Conservation (phyloP, 1,140 invertebrate genomes). For the Lutraria rhynchaena region DNA sequence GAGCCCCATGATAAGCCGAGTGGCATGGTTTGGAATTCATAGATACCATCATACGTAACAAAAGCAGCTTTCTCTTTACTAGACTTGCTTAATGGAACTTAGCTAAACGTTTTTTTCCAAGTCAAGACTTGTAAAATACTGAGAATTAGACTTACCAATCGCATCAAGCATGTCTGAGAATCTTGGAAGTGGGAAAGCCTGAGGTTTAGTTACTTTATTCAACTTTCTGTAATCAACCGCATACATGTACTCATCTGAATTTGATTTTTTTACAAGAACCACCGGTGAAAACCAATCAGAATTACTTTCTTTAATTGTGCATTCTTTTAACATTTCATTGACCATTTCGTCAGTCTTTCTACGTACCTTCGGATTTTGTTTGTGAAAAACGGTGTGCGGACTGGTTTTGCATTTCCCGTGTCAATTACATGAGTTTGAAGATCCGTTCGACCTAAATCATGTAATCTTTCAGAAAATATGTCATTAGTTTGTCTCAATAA, state of each 20-base stretch:
- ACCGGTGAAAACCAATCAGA: conserved; percentile 59
- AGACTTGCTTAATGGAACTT: conserved; percentile 39
- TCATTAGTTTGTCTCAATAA: conserved; percentile 21
- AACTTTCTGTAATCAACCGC: conserved; percentile 64
- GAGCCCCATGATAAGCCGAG: conserved; percentile 79
- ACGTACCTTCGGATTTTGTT: conserved; percentile 13
- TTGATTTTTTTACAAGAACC: conserved; percentile 53
- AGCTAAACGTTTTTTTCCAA: conserved; percentile 40
- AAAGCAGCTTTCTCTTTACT: conserved; percentile 29
- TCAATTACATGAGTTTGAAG: conserved; percentile 15
- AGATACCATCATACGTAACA: conserved; percentile 43
- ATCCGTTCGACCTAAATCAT: conserved; percentile 36
- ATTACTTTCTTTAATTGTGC: conserved; percentile 24
- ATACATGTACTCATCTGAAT: conserved; percentile 56
- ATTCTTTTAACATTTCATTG: conserved; percentile 30
- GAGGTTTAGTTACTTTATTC: conserved; percentile 39
- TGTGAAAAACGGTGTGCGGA: conserved; percentile 7
- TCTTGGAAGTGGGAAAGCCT: conserved; percentile 46
- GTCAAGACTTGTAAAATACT: conserved; percentile 52
- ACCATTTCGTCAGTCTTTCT: conserved; percentile 39
- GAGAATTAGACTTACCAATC: conserved; percentile 41
- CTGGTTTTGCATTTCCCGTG: conserved; percentile 19
- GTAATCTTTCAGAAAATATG: conserved; percentile 22
- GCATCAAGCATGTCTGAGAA: conserved; percentile 30
- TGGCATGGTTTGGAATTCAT: conserved; percentile 63